These are phyloP conservation scores for Apodemus speciosus DNA, from an alignment of 2,113 vertebrate species.

Conservation along the genomic window DNA sequence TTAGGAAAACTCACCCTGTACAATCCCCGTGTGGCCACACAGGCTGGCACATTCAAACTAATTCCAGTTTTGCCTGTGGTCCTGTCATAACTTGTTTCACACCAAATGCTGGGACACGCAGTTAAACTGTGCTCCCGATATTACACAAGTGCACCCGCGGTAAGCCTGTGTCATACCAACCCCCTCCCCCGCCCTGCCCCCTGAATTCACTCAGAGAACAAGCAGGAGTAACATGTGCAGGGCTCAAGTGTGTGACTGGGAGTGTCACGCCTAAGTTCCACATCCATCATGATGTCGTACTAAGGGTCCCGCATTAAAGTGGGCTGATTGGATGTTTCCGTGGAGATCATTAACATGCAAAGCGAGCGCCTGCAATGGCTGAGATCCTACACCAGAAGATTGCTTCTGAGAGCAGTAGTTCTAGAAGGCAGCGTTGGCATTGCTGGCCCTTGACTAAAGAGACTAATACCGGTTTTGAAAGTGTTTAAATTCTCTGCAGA, in stretches of 20 bases:
- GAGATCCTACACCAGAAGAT: background rate
- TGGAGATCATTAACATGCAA: background rate
- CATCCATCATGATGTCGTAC: background rate
- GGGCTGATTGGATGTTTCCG: background rate
- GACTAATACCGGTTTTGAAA: background rate
- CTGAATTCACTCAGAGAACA: constrained; percentile 4
- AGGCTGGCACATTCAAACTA: background rate
- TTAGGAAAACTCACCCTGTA: background rate
- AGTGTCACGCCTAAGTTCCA: background rate
- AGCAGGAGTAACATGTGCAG: fast-evolving
- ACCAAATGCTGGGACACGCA: background rate
- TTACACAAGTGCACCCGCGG: background rate
- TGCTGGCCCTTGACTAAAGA: background rate
- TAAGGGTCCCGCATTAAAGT: constrained; percentile 12
- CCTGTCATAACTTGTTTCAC: background rate
- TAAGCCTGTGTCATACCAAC: background rate
- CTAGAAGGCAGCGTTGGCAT: background rate
- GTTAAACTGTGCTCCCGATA: background rate
- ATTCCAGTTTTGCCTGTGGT: background rate
- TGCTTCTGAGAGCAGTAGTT: background rate
- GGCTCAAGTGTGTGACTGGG: background rate
- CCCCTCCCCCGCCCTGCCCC: background rate
- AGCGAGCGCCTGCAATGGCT: background rate
- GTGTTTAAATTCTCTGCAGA: background rate
- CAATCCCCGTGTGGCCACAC: background rate